Evolutionary conservation across 2,113 vertebrate genomes (phyloP).

Genomic region (Leucopternis melanops): DNA sequence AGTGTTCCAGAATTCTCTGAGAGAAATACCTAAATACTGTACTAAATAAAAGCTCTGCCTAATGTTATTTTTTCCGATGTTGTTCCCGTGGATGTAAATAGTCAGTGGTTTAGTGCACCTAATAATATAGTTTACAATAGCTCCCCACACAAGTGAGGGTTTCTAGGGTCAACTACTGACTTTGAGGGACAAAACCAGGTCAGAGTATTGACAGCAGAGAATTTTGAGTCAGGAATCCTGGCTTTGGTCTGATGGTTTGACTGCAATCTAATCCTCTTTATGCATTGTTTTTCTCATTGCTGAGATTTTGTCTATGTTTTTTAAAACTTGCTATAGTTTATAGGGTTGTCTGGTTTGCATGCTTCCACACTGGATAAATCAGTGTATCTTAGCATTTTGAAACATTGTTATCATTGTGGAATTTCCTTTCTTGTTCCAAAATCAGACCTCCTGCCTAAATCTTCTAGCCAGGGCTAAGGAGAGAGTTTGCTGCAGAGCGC

Average conservation of each 20-base stretch:
- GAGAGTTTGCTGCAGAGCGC: neutral
- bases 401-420: neutral
- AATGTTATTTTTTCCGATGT: neutral
- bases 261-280: neutral
- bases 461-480: neutral
- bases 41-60: neutral
- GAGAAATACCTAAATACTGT: neutral
- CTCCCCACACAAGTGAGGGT: neutral
- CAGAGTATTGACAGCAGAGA: neutral
- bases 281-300: neutral
- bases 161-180: neutral
- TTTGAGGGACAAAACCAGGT: neutral
- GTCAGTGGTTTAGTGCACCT: neutral
- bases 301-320: neutral
- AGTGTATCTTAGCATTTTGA: neutral
- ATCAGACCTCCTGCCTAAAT: neutral
- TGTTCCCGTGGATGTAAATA: neutral
- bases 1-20: neutral
- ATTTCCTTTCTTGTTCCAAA: neutral
- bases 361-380: neutral
- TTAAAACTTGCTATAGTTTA: neutral
- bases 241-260: neutral
- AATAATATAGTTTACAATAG: neutral
- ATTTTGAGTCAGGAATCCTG: neutral
- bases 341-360: neutral